These are phyloP conservation scores for Philaethria dido DNA, from an alignment of 2,888 invertebrate genomes.

Conservation along the genomic window DNA sequence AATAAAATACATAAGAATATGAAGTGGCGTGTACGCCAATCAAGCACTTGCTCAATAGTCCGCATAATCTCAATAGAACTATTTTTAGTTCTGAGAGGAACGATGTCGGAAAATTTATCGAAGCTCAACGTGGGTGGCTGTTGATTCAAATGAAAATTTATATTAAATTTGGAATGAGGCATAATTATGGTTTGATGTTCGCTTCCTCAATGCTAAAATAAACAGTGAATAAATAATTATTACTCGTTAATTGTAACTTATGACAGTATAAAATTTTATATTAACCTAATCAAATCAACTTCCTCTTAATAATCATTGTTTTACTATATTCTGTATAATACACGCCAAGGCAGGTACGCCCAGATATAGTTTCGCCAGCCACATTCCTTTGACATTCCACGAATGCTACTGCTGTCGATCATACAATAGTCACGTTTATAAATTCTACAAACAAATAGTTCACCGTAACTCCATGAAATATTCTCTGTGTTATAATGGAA, in stretches of 20 bases:
- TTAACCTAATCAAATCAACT: too few relatives aligned
- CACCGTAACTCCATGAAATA: slow-evolving; percentile 1
- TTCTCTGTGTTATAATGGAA: slow-evolving; percentile 2
- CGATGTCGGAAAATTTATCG: slow-evolving; percentile 44
- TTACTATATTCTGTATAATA: background rate
- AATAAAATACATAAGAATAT: background rate
- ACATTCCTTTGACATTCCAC: background rate
- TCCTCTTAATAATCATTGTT: too few relatives aligned
- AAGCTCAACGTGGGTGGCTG: slow-evolving; percentile 29
- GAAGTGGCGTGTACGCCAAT: slow-evolving; percentile 5
- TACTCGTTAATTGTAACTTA: background rate
- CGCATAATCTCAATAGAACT: slow-evolving; percentile 40
- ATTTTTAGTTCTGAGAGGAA: slow-evolving; percentile 44
- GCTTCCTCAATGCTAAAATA: background rate
- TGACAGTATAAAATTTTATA: background rate
- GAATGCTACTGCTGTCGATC: background rate
- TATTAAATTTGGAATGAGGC: background rate
- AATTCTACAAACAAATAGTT: background rate
- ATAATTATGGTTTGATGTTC: background rate
- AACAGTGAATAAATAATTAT: background rate
- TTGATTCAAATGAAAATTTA: slow-evolving; percentile 18
- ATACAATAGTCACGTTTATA: background rate
- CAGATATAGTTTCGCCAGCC: too few relatives aligned
- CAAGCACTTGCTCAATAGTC: slow-evolving; percentile 28
- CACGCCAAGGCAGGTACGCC: background rate